These are phyloP conservation scores for Noctua pronuba DNA, from an alignment of 2,888 invertebrate species.

Conservation along the genomic window DNA sequence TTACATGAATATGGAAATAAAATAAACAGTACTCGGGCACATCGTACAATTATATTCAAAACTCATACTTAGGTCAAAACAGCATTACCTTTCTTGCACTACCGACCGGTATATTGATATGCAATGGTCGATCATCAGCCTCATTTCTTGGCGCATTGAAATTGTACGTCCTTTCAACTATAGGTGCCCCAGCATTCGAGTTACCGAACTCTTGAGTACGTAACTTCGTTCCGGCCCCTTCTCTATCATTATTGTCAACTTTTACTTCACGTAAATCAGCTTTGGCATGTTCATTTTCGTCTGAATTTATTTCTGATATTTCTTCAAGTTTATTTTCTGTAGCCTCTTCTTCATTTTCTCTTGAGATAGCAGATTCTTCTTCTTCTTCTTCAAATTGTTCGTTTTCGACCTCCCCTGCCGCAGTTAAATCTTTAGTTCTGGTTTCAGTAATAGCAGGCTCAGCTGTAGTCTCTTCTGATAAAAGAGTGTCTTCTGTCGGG, in stretches of 20 bases:
- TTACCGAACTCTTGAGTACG: constrained; percentile 35
- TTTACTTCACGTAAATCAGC: not conserved
- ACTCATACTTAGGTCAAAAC: not conserved
- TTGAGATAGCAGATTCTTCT: not conserved
- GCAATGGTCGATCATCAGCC: accelerated
- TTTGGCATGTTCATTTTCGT: not conserved
- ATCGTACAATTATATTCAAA: constrained; percentile 10
- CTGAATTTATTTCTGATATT: not conserved
- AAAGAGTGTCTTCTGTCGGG: not conserved
- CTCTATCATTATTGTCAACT: not conserved
- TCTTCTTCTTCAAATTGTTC: constrained; percentile 16
- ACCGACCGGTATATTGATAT: not conserved
- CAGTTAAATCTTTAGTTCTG: not conserved
- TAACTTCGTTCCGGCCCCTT: not conserved
- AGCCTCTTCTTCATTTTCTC: not conserved
- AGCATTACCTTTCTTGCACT: constrained; percentile 38
- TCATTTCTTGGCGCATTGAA: not conserved
- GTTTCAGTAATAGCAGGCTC: not conserved
- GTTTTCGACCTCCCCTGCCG: not conserved
- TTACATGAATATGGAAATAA: no score
- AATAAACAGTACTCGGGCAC: no score
- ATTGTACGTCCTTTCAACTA: constrained; percentile 36
- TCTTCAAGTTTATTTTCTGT: not conserved
- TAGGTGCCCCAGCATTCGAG: not conserved
- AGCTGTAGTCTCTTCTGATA: not conserved